Evolutionary conservation across 2,113 vertebrate species (phyloP), one percentile per base, ranked within the genome.

Genomic region (Saccopteryx bilineata): DNA sequence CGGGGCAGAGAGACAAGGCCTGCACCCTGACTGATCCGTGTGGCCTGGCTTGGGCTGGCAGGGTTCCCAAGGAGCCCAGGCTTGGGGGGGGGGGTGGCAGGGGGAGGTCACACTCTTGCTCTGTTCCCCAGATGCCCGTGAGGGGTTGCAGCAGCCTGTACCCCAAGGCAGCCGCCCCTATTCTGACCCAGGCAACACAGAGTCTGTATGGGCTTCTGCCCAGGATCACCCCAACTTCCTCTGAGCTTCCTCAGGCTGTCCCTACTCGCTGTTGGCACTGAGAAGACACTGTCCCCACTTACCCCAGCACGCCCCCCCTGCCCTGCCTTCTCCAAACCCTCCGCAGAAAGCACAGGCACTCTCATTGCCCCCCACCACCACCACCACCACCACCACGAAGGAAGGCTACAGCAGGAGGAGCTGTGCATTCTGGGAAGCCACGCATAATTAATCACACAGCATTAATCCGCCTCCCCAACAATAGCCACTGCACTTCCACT

Each of bases 401-500:
- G 5, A 31, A 13, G 94, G 95, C 87, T 0, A 39, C 3, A 76
- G 87, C 31, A 19, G 93, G 91, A 93, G 84, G 97, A 97, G 92
- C 94, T 97, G 94, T 96, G 98, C 99, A 99, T 99, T 99, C 99
- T 99, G 99, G 99, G 99, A 99, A 99, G 99, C 99, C 99, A 99
- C 99, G 98, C 99, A 98, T 99, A 99, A 99, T 99, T 99, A 99
- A 99, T 99, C 99, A 99, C 99, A 99, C 99, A 98, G 99, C 99
- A 99, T 99, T 99, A 99, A 99, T 99, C 99, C 99, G 98, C 98
- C 98, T 97, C 86, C 97, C 96, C 98, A 99, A 99, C 99, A 99
- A 99, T 99, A 98, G 99, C 97, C 92, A 95, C 98, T 97, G 98
- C 98, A 99, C 99, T 99, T 98, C 99, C 98, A 98, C 99, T 99